Evolutionary conservation across 2,113 vertebrate genomes (phyloP), one percentile per base, ranked within the genome.

Genomic region (Melozone crissalis): DNA sequence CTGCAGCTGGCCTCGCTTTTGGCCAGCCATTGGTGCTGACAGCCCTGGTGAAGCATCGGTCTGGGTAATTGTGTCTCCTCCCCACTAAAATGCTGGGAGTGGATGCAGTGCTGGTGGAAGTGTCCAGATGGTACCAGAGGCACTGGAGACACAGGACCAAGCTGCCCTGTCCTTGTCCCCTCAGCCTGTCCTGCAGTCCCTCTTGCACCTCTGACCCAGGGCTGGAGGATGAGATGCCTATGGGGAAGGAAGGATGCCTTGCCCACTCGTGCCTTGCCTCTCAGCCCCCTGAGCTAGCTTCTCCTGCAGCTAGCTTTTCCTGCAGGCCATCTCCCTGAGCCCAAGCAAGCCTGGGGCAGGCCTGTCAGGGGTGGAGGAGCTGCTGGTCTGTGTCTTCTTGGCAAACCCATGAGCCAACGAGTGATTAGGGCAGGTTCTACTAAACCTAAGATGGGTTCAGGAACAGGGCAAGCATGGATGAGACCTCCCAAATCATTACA

Each of bases 1-100:
- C 78, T 79, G 62, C 75, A 91, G 79, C 71, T n/a, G 41, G 26
- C 62, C 31, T 79, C 1, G 7, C 24, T 66, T 13, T 15, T 62
- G 78, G 49, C 41, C 55, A 59, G 37, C 22, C 9, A 3, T 2
- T 7, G 37, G 11, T 7, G 5, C 54, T 1, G 4, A 46, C 79
- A 88, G 78, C 43, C 55, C n/a, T 14, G 15, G 26, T 24, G 63
- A 59, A 33, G 33, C 43, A 13, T 5, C 0, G 0, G 3, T 6
- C 41, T 41, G 66, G 35, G 14, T 3, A 31, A 28, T 4, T 26
- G 9, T 3, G 26, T 62, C 18, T 39, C 3, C 28, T 44, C 9
- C 14, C 7, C 63, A 14, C 43, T 26, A 9, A 17, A 51, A 21
- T 5, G 14, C 59, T 88, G 49, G 11, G 46, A 15, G 59, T 8